Evolutionary conservation across 2,113 vertebrate genomes (phyloP), one percentile per base, ranked within the genome.

Genomic region (Rhinichthys klamathensis): DNA sequence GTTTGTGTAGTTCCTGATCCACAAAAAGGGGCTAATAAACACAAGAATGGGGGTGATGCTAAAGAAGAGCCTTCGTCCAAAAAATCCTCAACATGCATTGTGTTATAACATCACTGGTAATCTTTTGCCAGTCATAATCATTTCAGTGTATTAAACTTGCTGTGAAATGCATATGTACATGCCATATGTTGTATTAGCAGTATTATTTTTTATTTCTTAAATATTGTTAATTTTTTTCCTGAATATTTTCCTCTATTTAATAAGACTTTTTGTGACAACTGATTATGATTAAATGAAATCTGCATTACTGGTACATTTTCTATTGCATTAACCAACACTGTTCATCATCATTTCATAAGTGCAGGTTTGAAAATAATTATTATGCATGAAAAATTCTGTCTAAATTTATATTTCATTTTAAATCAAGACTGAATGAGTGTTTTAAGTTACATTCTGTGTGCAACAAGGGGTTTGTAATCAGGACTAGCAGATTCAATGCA

Each of bases 81-180:
- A 87, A 92, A 90, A 77, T 94, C 94, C 7, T 83, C 18, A 23
- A 83, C 92, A 56, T 95, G 94, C 70, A 41, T 89, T 76, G 6
- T 95, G 67, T 88, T 41, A 8, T 41, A 41, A 41, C 38, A 41
- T 63, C 67, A 70, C 35, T 23, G 35, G 23, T 70, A 23, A 70
- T 41, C 32, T 38, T 25, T 30, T 15, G 30, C 13, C 25, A 21
- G 15, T 18, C 38, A 35, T 41, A 65, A 85, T 54, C 10, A 80
- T 60, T 60, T 78, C 54, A n/a, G 11, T 13, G 30, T 7, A 21
- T 60, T n/a, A 21, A 35, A 58, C 54, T 9, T 15, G 30, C 6
- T 23, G 30, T 5, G 13, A 54, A 77, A 77, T 35, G 49, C 46
- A 1, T 6, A 56, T 56, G 21, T 23, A 23, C 32, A 13, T 78